Evolutionary conservation across 2,888 invertebrate genomes (phyloP).

Genomic region (Hermaeophaga mercurialis): DNA sequence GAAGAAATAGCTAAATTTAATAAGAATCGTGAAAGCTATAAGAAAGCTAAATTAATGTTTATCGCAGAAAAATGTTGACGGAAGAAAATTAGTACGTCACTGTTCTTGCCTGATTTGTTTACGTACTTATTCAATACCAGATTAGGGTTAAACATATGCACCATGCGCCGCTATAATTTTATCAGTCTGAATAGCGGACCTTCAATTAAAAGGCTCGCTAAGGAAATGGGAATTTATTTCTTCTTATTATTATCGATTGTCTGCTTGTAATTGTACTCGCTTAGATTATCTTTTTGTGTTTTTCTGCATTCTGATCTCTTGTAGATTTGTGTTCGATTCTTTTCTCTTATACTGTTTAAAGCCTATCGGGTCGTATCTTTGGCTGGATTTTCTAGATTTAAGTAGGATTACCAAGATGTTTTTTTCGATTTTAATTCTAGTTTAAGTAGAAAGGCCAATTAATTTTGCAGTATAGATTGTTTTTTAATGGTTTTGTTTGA

Average conservation of each 20-base stretch:
- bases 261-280: constrained; percentile 48
- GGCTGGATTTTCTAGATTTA: not conserved
- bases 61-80: no score
- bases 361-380: not conserved
- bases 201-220: constrained; percentile 54
- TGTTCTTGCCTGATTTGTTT: constrained; percentile 53
- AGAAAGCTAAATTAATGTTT: no score
- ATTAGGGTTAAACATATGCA: constrained; percentile 55
- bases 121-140: constrained; percentile 54
- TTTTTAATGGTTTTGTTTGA: no score
- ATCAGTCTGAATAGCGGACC: constrained; percentile 51
- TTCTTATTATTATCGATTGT: constrained; percentile 46
- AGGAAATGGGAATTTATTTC: constrained; percentile 48
- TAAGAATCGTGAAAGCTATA: no score
- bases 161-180: constrained; percentile 52
- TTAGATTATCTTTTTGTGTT: constrained; percentile 40
- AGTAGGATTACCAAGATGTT: not conserved
- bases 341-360: not conserved
- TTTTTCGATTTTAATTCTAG: not conserved
- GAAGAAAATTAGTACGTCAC: constrained; percentile 15
- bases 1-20: no score
- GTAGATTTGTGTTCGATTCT: constrained; percentile 15
- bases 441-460: no score
- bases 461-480: no score
- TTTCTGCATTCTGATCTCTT: constrained; percentile 31